A percentile compares a stretch with the other conserved stretches of the same genome.
Evolutionary conservation across 2,797 vertebrate species (phyloP).

Genomic region (Myotis planiceps): DNA sequence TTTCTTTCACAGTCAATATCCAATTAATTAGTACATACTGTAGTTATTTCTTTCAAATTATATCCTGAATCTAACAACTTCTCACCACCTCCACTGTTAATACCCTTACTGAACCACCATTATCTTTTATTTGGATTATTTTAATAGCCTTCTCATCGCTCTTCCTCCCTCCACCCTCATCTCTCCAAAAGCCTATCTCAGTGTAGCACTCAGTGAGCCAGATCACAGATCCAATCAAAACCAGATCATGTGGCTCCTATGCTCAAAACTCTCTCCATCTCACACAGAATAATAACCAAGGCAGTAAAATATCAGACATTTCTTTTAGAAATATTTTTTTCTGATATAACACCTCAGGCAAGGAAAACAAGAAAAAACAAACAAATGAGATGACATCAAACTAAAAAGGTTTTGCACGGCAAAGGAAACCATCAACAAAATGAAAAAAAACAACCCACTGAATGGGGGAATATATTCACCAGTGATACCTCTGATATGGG

Average conservation of each 20-base stretch:
- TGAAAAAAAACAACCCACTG: background rate
- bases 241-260: background rate
- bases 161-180: background rate
- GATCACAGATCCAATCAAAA: background rate
- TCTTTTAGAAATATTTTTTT: background rate
- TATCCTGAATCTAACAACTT: background rate
- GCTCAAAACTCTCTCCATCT: background rate
- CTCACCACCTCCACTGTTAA: background rate
- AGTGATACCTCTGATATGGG: background rate
- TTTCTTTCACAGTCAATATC: background rate
- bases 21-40: conserved; percentile 15
- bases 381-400: background rate
- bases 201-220: background rate
- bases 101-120: background rate
- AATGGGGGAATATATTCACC: background rate
- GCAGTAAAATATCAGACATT: background rate
- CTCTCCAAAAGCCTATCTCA: background rate
- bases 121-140: background rate
- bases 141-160: background rate
- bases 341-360: background rate
- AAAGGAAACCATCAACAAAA: background rate
- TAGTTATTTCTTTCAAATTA: conserved; percentile 3
- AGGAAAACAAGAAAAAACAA: background rate
- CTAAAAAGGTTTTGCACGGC: background rate
- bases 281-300: background rate